Conservation (phyloP, 1,140 invertebrate genomes). For the Lepidurus packardi region DNA sequence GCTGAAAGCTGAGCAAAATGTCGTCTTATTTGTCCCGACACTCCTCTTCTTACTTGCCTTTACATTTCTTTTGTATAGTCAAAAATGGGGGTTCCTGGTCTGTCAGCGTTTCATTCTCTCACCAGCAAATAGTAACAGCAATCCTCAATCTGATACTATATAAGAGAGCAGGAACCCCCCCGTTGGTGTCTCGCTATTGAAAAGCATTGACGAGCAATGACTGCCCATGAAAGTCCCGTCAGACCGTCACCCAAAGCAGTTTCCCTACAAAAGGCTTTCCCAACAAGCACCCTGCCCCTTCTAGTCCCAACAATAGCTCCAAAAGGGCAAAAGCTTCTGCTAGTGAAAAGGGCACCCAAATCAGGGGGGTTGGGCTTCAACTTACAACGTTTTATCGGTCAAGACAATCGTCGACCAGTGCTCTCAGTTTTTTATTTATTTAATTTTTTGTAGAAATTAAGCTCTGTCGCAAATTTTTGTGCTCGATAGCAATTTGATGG, state of each 20-base stretch:
- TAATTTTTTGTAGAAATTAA: too few species aligned
- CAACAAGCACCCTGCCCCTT: conserved; percentile 16
- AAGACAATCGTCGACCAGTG: not conserved
- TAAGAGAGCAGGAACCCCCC: not conserved
- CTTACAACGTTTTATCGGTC: not conserved
- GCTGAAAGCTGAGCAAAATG: not conserved
- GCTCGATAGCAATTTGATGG: too few species aligned
- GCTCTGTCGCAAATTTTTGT: too few species aligned
- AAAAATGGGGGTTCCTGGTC: conserved; percentile 6
- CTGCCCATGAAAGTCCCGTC: conserved; percentile 17
- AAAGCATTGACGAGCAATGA: conserved; percentile 21
- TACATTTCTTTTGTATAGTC: not conserved
- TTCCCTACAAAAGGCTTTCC: not conserved
- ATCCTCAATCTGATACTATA: conserved; percentile 16
- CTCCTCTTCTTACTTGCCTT: not conserved
- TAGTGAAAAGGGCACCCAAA: conserved; percentile 17
- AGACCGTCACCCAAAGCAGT: conserved; percentile 10
- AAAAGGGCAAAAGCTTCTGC: not conserved
- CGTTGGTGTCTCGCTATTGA: not conserved
- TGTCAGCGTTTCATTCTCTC: not conserved
- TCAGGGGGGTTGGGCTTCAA: not conserved
- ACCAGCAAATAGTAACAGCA: not conserved
- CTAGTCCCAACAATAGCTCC: not conserved
- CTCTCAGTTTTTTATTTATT: too few species aligned
- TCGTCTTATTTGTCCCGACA: conserved; percentile 9